Evolutionary conservation across 2,888 invertebrate species (phyloP).

Genomic region (Microctonus brassicae): DNA sequence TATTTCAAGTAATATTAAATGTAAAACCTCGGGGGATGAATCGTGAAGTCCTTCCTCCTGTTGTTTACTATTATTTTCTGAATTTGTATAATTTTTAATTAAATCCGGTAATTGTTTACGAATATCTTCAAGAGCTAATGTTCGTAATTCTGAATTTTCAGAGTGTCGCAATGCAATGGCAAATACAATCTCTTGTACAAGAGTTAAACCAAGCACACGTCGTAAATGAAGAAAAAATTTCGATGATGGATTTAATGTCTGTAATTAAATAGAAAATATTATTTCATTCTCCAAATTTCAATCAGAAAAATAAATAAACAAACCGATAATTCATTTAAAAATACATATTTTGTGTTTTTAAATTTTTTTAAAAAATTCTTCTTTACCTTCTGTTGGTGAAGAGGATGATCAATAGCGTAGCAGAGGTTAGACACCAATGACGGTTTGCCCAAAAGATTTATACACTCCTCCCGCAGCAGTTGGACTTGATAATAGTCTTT

Average conservation of each 20-base stretch:
- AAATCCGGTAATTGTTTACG: conserved; percentile 87
- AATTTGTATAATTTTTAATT: conserved; percentile 86
- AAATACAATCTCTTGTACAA: conserved; percentile 92
- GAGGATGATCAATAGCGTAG: conserved; percentile 87
- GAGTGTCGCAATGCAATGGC: conserved; percentile 88
- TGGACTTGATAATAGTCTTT: conserved; percentile 76
- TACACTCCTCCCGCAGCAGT: conserved; percentile 83
- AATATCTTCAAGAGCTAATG: conserved; percentile 83
- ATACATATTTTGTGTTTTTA: background rate
- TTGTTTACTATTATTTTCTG: conserved; percentile 77
- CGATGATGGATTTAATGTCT: conserved; percentile 84
- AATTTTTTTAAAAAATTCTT: conserved; percentile 9
- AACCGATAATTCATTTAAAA: conserved; percentile 31
- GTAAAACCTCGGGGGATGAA: conserved; percentile 89
- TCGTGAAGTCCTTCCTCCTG: conserved; percentile 90
- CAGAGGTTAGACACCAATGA: conserved; percentile 90
- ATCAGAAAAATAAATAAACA: background rate
- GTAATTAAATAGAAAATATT: conserved; percentile 51
- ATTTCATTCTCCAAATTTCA: background rate
- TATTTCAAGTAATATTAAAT: conserved; percentile 81
- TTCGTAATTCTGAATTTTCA: conserved; percentile 80
- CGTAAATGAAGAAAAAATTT: conserved; percentile 88
- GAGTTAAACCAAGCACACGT: conserved; percentile 86
- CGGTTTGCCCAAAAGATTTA: conserved; percentile 85
- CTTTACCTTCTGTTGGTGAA: conserved; percentile 80